Conservation (phyloP, 1,140 invertebrate genomes). For the Drosophila guanche region DNA sequence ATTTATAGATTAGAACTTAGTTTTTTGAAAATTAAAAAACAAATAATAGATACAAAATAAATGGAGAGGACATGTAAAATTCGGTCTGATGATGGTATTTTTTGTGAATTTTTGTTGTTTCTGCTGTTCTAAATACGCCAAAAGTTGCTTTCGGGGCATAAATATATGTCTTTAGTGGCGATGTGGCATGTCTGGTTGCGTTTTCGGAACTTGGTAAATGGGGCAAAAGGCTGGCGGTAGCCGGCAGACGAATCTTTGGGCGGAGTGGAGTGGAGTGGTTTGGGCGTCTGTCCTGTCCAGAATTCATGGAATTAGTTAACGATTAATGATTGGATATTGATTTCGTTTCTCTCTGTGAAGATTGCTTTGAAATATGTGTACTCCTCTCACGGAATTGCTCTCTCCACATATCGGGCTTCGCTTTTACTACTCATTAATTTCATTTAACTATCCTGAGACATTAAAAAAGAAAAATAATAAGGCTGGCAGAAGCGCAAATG, state of each 20-base stretch:
- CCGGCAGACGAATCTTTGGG: slow-evolving; percentile 31
- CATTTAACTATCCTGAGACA: slow-evolving; percentile 43
- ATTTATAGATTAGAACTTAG: too few species aligned
- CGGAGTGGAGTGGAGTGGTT: background rate
- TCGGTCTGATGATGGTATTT: slow-evolving; percentile 31
- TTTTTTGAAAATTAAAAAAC: too few species aligned
- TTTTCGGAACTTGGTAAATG: slow-evolving; percentile 76
- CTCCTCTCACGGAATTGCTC: slow-evolving; percentile 6
- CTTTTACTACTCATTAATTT: slow-evolving; percentile 65
- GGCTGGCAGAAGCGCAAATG: slow-evolving; percentile 17
- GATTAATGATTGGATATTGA: slow-evolving; percentile 82
- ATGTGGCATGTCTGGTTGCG: slow-evolving; percentile 76
- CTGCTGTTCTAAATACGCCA: slow-evolving; percentile 78
- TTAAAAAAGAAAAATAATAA: slow-evolving; percentile 21
- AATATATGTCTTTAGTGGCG: slow-evolving; percentile 77
- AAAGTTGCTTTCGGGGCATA: slow-evolving; percentile 73
- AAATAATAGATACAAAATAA: too few species aligned
- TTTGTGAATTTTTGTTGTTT: slow-evolving; percentile 27
- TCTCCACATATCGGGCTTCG: slow-evolving; percentile 14
- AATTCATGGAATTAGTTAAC: slow-evolving; percentile 82
- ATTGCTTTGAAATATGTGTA: slow-evolving; percentile 1
- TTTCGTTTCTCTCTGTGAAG: slow-evolving; percentile 38
- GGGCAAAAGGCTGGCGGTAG: slow-evolving; percentile 35
- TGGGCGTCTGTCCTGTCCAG: slow-evolving; percentile 42
- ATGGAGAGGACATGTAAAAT: too few species aligned